A percentile compares a stretch with the other conserved stretches of the same genome.
phyloP scores from a whole-genome alignment of 2,888 invertebrate species.

The Gisinianus flammeolus region DNA sequence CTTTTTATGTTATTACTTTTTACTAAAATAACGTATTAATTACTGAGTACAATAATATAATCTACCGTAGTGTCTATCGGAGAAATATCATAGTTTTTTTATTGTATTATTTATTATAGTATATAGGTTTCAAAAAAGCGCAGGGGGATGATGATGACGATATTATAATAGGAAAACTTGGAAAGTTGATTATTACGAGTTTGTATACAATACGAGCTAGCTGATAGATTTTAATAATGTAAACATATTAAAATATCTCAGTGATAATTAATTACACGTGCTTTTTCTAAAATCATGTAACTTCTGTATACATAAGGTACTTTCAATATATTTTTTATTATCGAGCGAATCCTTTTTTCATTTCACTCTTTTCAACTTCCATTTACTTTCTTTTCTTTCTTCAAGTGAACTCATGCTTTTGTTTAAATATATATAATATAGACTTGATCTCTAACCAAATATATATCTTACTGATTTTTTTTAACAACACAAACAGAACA shows the following conservation, averaged over 20 bases:
- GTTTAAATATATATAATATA: background rate
- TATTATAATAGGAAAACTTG: background rate
- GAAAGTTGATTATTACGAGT: background rate
- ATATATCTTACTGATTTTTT: background rate
- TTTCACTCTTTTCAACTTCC: background rate
- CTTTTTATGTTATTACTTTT: background rate
- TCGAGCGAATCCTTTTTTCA: constrained; percentile 18
- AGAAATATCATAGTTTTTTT: background rate
- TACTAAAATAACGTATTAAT: background rate
- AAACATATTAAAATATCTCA: constrained; percentile 34
- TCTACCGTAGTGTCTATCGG: background rate
- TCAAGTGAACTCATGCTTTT: background rate
- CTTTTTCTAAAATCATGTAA: constrained; percentile 1
- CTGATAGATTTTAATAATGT: constrained; percentile 1
- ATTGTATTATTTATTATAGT: constrained; percentile 4
- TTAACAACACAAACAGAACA: background rate
- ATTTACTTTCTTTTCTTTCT: constrained; percentile 3
- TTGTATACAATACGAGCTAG: too few species aligned
- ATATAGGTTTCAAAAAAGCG: constrained; percentile 4
- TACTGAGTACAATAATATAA: background rate
- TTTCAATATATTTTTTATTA: constrained; percentile 27
- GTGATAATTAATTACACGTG: background rate
- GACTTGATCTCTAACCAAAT: background rate
- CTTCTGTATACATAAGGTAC: constrained; percentile 33
- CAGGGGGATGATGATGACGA: background rate